These are phyloP conservation scores for Lissocephala sabroskyi DNA, from an alignment of 2,888 invertebrate genomes.

Conservation along the genomic window DNA sequence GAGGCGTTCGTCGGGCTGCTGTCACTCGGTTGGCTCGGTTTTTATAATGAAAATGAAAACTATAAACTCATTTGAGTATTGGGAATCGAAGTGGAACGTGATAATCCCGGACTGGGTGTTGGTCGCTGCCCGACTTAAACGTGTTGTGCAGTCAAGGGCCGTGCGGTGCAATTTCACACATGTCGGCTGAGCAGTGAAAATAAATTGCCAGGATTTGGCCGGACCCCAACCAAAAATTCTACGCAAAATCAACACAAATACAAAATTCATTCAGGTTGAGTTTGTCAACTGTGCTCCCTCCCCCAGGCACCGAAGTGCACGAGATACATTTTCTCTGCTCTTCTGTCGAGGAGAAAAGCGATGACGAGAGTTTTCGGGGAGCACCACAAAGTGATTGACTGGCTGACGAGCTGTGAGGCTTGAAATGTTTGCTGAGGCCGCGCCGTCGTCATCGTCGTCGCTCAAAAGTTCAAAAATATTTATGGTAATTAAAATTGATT, in stretches of 20 bases:
- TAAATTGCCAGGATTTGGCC: constrained; percentile 29
- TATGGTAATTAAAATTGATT: constrained; percentile 68
- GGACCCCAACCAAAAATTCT: constrained; percentile 18
- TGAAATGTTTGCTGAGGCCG: constrained; percentile 7
- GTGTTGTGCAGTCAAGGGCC: no score
- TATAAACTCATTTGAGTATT: constrained; percentile 48
- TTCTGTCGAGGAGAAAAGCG: no score
- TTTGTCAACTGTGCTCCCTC: no score
- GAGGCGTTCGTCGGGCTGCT: neutral
- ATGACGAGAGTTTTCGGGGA: neutral
- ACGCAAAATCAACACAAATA: constrained; percentile 26
- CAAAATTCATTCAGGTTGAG: constrained; percentile 10
- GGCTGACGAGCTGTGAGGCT: constrained; percentile 6
- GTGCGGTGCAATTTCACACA: constrained; percentile 6
- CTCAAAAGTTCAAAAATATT: constrained; percentile 54
- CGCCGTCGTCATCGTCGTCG: constrained; percentile 14
- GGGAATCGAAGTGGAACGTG: constrained; percentile 35
- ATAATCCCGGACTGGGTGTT: neutral
- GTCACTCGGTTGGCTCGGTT: constrained; percentile 5
- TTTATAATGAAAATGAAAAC: constrained; percentile 42
- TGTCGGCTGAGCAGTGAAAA: constrained; percentile 35
- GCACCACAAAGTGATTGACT: constrained; percentile 13
- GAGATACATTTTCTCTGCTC: constrained; percentile 12
- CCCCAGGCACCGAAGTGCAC: no score
- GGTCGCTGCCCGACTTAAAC: no score